Evolutionary conservation across 2,888 invertebrate genomes (phyloP).

Genomic region (Gerris lacustris): DNA sequence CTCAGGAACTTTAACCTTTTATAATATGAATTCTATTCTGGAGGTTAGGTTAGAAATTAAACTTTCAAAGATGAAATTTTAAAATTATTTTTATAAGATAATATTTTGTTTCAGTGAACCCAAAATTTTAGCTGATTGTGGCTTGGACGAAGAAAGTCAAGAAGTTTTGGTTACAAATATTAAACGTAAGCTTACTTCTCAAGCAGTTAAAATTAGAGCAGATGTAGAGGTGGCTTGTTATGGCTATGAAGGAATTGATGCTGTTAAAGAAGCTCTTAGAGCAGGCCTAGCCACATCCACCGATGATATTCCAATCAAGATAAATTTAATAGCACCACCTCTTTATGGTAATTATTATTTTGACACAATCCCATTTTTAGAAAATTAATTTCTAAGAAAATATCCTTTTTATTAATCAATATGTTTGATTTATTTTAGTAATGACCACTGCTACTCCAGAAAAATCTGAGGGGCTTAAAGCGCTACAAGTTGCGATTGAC

Average conservation of each 20-base stretch:
- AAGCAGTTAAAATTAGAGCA: constrained; percentile 89
- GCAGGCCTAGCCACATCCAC: constrained; percentile 83
- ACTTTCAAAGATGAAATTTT: too few relatives aligned
- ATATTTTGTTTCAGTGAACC: constrained; percentile 60
- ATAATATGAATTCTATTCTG: too few relatives aligned
- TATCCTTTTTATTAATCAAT: background rate
- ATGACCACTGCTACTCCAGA: constrained; percentile 98
- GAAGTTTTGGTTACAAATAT: constrained; percentile 88
- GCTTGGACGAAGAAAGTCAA: constrained; percentile 81
- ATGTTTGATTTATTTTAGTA: constrained; percentile 44
- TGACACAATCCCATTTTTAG: constrained; percentile 27
- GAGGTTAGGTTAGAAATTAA: too few relatives aligned
- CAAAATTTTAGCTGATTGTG: constrained; percentile 87
- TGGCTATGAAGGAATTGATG: constrained; percentile 97
- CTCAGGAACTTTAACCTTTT: too few relatives aligned
- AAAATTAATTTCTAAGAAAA: constrained; percentile 1
- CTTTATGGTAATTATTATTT: constrained; percentile 54
- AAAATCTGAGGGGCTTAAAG: constrained; percentile 81
- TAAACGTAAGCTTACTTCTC: constrained; percentile 88
- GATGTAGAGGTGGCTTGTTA: constrained; percentile 91
- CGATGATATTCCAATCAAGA: constrained; percentile 90
- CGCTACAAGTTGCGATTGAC: constrained; percentile 77
- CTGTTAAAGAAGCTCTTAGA: constrained; percentile 84
- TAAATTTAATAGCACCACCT: constrained; percentile 96
- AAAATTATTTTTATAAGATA: too few relatives aligned